Conservation (phyloP, 2,113 vertebrate species). For the Pycnonotus jocosus region DNA sequence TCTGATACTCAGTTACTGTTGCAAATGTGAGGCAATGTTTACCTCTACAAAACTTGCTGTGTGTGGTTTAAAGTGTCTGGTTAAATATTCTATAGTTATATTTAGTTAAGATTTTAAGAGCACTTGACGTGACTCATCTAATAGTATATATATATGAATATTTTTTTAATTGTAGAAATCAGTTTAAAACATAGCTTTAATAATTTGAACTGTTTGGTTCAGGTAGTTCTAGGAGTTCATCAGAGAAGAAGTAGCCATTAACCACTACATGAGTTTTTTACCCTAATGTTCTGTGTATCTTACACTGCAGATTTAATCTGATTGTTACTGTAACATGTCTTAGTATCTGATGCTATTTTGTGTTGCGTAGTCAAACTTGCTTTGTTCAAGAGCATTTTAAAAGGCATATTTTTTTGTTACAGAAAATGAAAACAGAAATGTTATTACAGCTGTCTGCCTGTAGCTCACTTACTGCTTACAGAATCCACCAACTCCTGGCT, state of each 20-base stretch:
- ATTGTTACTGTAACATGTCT: neutral
- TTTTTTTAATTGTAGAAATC: conserved; percentile 58
- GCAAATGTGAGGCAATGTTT: conserved; percentile 51
- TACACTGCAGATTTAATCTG: neutral
- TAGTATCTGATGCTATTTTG: neutral
- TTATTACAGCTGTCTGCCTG: neutral
- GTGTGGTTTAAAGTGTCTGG: conserved; percentile 25
- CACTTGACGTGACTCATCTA: neutral
- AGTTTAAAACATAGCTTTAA: conserved; percentile 37
- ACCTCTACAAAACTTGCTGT: conserved; percentile 55
- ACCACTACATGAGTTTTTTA: neutral
- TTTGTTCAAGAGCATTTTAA: neutral
- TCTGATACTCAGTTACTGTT: conserved; percentile 16
- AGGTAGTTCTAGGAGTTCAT: neutral
- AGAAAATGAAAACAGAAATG: conserved; percentile 4
- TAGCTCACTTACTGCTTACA: neutral
- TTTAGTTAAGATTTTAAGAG: conserved; percentile 46
- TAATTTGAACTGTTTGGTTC: conserved; percentile 29
- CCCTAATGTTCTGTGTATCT: neutral
- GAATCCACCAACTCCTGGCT: neutral
- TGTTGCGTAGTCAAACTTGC: neutral
- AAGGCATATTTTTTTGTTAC: neutral
- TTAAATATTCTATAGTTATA: conserved; percentile 44
- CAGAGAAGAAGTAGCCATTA: conserved; percentile 8
- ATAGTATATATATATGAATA: conserved; percentile 50